These are phyloP conservation scores for Coelopa pilipes DNA, from an alignment of 2,888 invertebrate species.

Conservation along the genomic window DNA sequence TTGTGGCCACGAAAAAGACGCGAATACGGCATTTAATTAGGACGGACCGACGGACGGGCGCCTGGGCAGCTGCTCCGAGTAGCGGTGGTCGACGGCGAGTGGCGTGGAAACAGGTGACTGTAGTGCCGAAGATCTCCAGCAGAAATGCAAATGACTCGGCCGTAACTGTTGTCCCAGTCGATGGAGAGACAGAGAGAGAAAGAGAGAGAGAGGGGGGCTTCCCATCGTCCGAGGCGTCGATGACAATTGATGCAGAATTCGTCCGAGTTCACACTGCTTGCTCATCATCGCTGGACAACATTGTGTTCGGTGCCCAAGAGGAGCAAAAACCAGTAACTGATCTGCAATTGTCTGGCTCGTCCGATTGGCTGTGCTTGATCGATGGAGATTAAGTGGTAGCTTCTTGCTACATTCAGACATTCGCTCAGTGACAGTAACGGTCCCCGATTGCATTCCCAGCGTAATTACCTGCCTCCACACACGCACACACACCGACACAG, in stretches of 20 bases:
- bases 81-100: too few species aligned
- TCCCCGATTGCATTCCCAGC: conserved; percentile 13
- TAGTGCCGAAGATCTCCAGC: not conserved
- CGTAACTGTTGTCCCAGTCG: conserved; percentile 2
- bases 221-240: too few species aligned
- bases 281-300: conserved; percentile 7
- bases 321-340: conserved; percentile 3
- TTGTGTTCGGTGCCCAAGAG: not conserved
- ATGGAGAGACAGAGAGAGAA: not conserved
- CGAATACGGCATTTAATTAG: not conserved
- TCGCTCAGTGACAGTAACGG: conserved; percentile 20
- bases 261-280: not conserved
- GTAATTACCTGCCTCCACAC: conserved; percentile 9
- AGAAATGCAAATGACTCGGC: conserved; percentile 11
- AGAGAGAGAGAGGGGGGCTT: too few species aligned
- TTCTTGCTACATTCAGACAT: not conserved
- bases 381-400: conserved; percentile 19
- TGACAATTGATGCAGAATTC: too few species aligned
- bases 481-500: too few species aligned
- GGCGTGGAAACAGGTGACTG: not conserved
- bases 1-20: not conserved
- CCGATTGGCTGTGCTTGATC: conserved; percentile 15
- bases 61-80: too few species aligned
- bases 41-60: too few species aligned
- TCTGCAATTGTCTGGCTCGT: conserved; percentile 17